Base-by-base conservation (phyloP, 2,797 vertebrate genomes). In the Sebastiscus albofasciatus region DNA sequence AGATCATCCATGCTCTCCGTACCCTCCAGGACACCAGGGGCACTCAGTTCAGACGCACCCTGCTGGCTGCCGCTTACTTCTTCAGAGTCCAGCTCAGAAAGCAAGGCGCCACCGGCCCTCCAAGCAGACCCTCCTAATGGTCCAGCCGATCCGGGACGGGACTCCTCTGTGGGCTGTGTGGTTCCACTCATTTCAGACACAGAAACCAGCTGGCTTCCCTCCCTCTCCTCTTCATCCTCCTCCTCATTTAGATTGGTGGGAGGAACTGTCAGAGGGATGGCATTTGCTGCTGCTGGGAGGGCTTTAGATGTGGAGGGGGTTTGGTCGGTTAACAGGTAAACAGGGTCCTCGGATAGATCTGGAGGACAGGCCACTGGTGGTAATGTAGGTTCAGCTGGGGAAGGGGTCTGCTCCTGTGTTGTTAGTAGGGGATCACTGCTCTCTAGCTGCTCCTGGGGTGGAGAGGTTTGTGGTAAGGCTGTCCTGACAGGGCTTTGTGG, bases 171-270 rank as follows among this genome's bases (percentile, higher is more conserved):
- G 46, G 95, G 94, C 86, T 96, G 95, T 1, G 95, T 96, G 58
- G 93, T 93, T 20, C 96, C 96, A 39, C 96, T 96, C 96, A 96
- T 96, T 77, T 96, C 96, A 12, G 96, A 96, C 67, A 96, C 80
- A 0, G 96, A 96, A 52, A 96, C 93, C 76, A 93, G 84, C 85
- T 96, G 95, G 79, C 96, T 96, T 49, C 91, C 93, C 33, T 96
- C 95, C 20, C 77, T 83, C 60, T 96, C 95, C 22, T 96, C 95
- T 42, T 96, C 94, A 18, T 95, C 95, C 0, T 95, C 94, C 5
- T 95, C 95, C 26, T 94, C 92, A 16, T 95, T 90, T 10, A 92
- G 84, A 88, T 91, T 83, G 74, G 58, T 46, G 4, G 64, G 39
- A 24, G 74, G 26, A 55, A 42, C 46, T 0, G 54, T 46, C n/a